Evolutionary conservation across 1,140 invertebrate species (phyloP), one percentile per base, ranked within the genome.

Genomic region (Odontomachus brunneus): DNA sequence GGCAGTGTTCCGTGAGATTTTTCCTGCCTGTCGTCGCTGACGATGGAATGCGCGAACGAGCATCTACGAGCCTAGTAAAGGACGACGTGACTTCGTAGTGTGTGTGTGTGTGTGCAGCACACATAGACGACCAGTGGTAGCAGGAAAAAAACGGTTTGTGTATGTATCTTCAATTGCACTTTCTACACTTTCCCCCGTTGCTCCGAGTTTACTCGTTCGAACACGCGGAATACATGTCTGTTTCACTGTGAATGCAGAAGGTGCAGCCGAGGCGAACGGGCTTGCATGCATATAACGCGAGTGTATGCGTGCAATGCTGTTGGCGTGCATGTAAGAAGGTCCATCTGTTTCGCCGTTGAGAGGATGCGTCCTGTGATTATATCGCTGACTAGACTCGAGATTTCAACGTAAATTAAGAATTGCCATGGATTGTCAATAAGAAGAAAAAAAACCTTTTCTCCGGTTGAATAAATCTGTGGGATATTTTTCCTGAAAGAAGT

Each of bases 11-110:
- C 9, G 38, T 7, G 38, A 44, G 9, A 44, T 12, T 15, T 4
- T 1, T 15, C 9, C 17, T 19, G 24, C 12, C 4, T 2, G 9
- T 22, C 69, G 29, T 17, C 51, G 33, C n/a, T 19, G 60, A 60
- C 71, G 55, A 11, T 48, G 71, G 71, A 74, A 73, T 73, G 71
- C 53, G 33, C 15, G 53, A 44, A 60, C 71, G 33, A 44, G 38
- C 38, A 44, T 44, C 9, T 11, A 44, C 38, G 38, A 11, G 38
- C 38, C 38, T 44, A 11, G 3, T 44, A 44, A n/a, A 15, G 12
- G 15, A 5, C 49, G n/a, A 14, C 12, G 67, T n/a, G 24, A 17
- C 7, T 24, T n/a, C 17, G 24, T 48, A 3, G 17, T 57, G n/a
- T n/a, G n/a, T n/a, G n/a, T n/a, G n/a, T 33, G 15, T 51, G 69